phyloP scores from a whole-genome alignment of 2,797 vertebrate genomes.

The Pelobates cultripes region DNA sequence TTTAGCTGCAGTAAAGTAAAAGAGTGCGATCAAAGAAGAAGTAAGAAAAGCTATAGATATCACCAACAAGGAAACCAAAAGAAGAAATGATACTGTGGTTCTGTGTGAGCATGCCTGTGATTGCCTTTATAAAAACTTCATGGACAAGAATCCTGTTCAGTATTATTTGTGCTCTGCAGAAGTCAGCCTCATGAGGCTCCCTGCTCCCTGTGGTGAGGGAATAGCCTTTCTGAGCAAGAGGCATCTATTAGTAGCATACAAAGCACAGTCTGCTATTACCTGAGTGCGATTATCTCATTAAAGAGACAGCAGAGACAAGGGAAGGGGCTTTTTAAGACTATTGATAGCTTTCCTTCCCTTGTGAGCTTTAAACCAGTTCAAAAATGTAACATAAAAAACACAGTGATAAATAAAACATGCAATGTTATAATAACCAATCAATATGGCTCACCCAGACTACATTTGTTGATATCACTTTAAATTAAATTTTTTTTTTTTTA shows the following conservation, averaged over 20 bases:
- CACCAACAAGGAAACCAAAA: slow-evolving; percentile 34
- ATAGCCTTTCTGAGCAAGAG: slow-evolving; percentile 49
- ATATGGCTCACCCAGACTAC: slow-evolving; percentile 2
- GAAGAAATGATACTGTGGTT: slow-evolving; percentile 32
- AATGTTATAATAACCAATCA: slow-evolving; percentile 44
- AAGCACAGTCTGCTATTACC: slow-evolving; percentile 48
- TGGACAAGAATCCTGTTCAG: slow-evolving; percentile 40
- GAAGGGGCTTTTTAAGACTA: slow-evolving; percentile 33
- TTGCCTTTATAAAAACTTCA: slow-evolving; percentile 46
- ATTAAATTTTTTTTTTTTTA: neutral
- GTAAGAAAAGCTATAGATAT: slow-evolving; percentile 39
- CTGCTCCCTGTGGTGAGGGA: slow-evolving; percentile 45
- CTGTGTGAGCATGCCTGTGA: slow-evolving; percentile 22
- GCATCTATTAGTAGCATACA: slow-evolving; percentile 52
- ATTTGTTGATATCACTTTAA: neutral
- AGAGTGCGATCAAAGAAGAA: slow-evolving; percentile 43
- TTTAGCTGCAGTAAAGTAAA: slow-evolving; percentile 27
- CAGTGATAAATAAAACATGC: neutral
- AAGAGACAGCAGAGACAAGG: slow-evolving; percentile 43
- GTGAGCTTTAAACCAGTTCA: slow-evolving; percentile 7
- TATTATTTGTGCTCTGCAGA: slow-evolving; percentile 41
- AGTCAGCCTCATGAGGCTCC: slow-evolving; percentile 36
- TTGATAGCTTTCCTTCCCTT: slow-evolving; percentile 32
- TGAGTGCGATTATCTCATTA: slow-evolving; percentile 49
- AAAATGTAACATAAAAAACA: slow-evolving; percentile 3